A percentile compares a stretch with the other conserved stretches of the same genome.
These are phyloP conservation scores for Hermatobates lingyangjiaoensis DNA, from an alignment of 1,140 invertebrate genomes.

Conservation along the genomic window DNA sequence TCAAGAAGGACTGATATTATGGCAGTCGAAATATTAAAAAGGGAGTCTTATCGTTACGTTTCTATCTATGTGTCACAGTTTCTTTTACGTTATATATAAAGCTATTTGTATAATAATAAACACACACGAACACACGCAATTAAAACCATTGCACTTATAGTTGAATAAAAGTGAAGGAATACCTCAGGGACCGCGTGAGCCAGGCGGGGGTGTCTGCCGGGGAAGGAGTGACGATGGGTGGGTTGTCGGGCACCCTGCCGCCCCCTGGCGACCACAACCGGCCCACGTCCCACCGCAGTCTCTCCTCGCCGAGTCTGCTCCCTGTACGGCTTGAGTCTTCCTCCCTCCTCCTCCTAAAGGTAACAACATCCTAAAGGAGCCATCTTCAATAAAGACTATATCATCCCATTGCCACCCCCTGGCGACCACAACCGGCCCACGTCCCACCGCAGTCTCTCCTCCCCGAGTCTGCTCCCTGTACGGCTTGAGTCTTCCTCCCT, in stretches of 20 bases:
- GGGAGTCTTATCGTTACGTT: no score
- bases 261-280: conserved; percentile 21
- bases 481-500: no score
- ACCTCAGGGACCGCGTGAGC: conserved; percentile 22
- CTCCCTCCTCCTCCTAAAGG: conserved; percentile 24
- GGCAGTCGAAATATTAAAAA: no score
- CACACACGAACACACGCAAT: not conserved
- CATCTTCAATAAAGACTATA: no score
- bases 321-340: conserved; percentile 47
- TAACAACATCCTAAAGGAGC: no score
- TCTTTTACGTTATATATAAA: not conserved
- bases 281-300: conserved; percentile 47
- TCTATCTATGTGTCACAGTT: no score
- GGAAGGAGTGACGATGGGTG: conserved; percentile 18
- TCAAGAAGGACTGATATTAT: not conserved
- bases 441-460: no score
- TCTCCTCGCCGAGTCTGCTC: conserved; percentile 35
- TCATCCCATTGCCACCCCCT: conserved; percentile 16
- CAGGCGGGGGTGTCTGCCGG: conserved; percentile 22
- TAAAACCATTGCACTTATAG: no score
- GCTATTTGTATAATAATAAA: not conserved
- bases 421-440: conserved; percentile 5
- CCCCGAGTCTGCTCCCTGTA: no score
- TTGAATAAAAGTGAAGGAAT: no score
- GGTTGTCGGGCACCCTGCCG: no score